Conservation (phyloP, 1,140 invertebrate species). For the Plutomurus gul region DNA sequence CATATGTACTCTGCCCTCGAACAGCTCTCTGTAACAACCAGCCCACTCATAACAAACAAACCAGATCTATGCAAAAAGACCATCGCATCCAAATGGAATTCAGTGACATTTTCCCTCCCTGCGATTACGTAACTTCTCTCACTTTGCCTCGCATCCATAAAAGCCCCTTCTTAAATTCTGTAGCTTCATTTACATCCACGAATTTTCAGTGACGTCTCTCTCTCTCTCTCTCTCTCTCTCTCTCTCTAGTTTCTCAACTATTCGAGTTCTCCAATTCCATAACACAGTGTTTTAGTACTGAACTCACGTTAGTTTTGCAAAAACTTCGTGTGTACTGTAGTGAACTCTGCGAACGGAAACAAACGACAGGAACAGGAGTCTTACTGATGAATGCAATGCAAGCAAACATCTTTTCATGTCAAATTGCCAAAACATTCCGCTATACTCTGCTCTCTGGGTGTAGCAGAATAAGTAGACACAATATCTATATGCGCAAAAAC, state of each 20-base stretch:
- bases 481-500: too few species aligned
- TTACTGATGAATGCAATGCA: slow-evolving; percentile 23
- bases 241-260: too few species aligned
- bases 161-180: slow-evolving; percentile 16
- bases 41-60: background rate
- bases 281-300: background rate
- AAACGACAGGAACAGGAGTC: background rate
- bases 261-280: too few species aligned
- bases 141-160: background rate
- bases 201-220: background rate
- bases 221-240: too few species aligned
- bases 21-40: too few species aligned
- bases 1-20: too few species aligned
- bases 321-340: background rate
- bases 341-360: background rate
- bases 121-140: slow-evolving; percentile 6
- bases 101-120: background rate
- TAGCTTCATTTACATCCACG: slow-evolving; percentile 2
- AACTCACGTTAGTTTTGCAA: too few species aligned
- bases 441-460: too few species aligned
- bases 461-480: too few species aligned
- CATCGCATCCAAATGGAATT: background rate
- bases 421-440: slow-evolving; percentile 1
- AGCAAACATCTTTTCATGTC: slow-evolving; percentile 20
- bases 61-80: background rate